Percentiles rank a stretch among this genome's conserved stretches.
phyloP scores from a whole-genome alignment of 2,113 vertebrate species.

The Lampris megalopsis region DNA sequence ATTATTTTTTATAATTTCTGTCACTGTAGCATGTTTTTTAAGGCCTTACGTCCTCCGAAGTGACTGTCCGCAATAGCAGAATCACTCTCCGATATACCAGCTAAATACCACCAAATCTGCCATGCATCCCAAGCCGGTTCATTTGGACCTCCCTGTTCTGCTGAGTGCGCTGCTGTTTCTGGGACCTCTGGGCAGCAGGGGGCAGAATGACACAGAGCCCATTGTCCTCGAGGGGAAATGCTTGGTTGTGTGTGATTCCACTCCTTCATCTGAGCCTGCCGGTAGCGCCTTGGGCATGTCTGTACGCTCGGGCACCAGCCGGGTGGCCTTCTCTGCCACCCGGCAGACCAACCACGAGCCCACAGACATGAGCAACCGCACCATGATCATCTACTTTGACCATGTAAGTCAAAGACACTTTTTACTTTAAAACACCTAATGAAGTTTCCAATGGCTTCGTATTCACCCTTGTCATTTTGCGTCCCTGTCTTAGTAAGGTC shows the following conservation, averaged over 20 bases:
- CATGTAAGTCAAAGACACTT: constrained; percentile 71
- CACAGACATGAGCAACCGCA: constrained; percentile 86
- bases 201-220: constrained; percentile 86
- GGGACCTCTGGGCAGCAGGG: constrained; percentile 60
- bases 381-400: constrained; percentile 87
- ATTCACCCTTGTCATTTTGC: not conserved
- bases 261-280: constrained; percentile 80
- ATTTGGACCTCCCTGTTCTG: constrained; percentile 43
- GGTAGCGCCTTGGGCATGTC: constrained; percentile 84
- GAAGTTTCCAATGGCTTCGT: too few species aligned
- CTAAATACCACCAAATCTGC: constrained; percentile 18
- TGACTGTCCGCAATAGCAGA: constrained; percentile 22
- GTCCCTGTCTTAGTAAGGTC: too few species aligned
- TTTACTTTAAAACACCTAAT: too few species aligned
- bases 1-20: not conserved
- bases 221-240: constrained; percentile 86
- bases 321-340: constrained; percentile 84
- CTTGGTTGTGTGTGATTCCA: constrained; percentile 85
- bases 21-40: constrained; percentile 41
- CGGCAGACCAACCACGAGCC: constrained; percentile 87
- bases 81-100: constrained; percentile 27
- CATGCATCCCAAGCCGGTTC: constrained; percentile 57
- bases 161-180: constrained; percentile 64
- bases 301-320: constrained; percentile 80
- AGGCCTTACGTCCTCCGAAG: constrained; percentile 22